Evolutionary conservation across 64 coral and sea anemone genomes (phyloP).

Genomic region (Montipora sp.): DNA sequence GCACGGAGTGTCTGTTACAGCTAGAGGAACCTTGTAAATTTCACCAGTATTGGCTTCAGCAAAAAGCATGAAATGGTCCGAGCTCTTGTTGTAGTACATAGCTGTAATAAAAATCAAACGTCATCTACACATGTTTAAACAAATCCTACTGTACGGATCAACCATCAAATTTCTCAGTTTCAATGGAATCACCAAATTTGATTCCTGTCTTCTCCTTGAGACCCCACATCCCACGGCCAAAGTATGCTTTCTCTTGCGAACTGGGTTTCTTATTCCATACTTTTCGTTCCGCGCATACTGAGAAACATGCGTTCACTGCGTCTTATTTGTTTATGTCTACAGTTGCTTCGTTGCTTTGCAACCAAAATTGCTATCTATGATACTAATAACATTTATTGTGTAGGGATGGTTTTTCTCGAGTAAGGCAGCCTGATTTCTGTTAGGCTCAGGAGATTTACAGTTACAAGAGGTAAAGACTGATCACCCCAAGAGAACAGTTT

Average conservation of each 20-base stretch:
- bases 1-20: slow-evolving; percentile 22
- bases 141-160: not conserved
- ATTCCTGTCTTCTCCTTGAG: not conserved
- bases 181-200: slow-evolving; percentile 4
- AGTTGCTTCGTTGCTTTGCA: not conserved
- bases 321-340: not conserved
- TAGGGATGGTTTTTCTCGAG: not conserved
- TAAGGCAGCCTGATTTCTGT: not conserved
- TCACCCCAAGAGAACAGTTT: not conserved
- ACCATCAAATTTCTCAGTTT: not conserved
- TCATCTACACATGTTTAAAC: not conserved
- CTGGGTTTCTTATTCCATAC: not conserved
- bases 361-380: not conserved
- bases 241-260: not conserved
- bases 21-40: slow-evolving; percentile 52
- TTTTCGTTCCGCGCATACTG: not conserved
- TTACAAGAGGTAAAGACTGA: not conserved
- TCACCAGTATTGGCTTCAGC: slow-evolving; percentile 39
- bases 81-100: not conserved
- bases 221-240: not conserved
- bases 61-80: slow-evolving; percentile 45
- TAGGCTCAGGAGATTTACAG: not conserved
- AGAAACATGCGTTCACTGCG: slow-evolving; percentile 10
- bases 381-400: not conserved
- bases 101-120: not conserved